Conservation (phyloP, 1,140 invertebrate genomes). For the Reticulitermes speratus region DNA sequence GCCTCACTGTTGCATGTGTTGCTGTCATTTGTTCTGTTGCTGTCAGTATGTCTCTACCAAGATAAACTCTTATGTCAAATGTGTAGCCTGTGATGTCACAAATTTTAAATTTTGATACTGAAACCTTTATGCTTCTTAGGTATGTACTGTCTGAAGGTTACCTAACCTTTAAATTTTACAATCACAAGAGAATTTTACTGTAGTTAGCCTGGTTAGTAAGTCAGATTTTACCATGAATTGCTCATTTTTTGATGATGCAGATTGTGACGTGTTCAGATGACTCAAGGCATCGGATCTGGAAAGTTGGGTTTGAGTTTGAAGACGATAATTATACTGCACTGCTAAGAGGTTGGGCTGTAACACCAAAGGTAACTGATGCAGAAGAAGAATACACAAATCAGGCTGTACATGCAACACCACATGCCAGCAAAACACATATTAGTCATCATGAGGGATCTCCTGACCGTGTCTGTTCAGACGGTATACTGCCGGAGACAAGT, state of each 20-base stretch:
- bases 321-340: constrained; percentile 50
- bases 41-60: no score
- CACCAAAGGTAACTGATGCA: constrained; percentile 41
- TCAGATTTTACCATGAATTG: background rate
- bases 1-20: no score
- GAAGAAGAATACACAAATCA: constrained; percentile 30
- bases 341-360: constrained; percentile 56
- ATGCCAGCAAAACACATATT: background rate
- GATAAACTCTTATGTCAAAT: no score
- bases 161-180: no score
- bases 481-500: background rate
- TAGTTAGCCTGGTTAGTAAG: no score
- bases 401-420: no score
- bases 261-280: constrained; percentile 81
- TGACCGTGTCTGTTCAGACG: background rate
- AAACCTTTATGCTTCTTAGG: no score
- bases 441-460: constrained; percentile 8
- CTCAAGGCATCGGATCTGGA: constrained; percentile 73
- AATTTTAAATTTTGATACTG: no score
- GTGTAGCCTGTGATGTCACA: no score
- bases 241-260: constrained; percentile 42
- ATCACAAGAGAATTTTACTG: no score
- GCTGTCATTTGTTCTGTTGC: no score
- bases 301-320: constrained; percentile 57
- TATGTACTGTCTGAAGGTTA: no score